These are phyloP conservation scores for Orchesellides sinensis DNA, from an alignment of 2,888 invertebrate genomes.

Conservation along the genomic window DNA sequence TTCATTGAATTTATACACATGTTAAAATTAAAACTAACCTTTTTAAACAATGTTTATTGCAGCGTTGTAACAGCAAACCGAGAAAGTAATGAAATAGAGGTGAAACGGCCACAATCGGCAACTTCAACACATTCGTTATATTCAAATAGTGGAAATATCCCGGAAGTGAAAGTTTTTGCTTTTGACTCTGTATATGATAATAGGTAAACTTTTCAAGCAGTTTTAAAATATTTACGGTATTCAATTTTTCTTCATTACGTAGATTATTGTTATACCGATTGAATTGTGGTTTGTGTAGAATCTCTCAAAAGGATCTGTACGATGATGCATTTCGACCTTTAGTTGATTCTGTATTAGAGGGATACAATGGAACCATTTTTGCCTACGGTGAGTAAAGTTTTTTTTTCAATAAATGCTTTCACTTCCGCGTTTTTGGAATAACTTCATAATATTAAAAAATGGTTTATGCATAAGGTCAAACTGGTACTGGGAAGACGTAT, in stretches of 20 bases:
- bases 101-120: conserved; percentile 85
- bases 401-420: neutral
- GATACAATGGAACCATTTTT: conserved; percentile 99
- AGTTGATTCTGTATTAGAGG: conserved; percentile 96
- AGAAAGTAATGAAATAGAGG: conserved; percentile 92
- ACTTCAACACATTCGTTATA: conserved; percentile 56
- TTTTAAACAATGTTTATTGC: conserved; percentile 66
- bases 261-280: neutral
- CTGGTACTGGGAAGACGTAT: conserved; percentile 92
- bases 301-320: conserved; percentile 94
- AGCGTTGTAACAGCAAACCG: conserved; percentile 89
- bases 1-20: neutral
- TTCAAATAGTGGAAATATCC: conserved; percentile 58
- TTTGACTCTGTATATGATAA: conserved; percentile 98
- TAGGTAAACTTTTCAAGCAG: conserved; percentile 79
- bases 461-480: conserved; percentile 81
- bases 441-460: neutral
- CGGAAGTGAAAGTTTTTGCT: conserved; percentile 88
- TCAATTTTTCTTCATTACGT: neutral
- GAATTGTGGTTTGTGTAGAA: conserved; percentile 80
- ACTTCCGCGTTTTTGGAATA: no score
- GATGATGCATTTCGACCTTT: conserved; percentile 97
- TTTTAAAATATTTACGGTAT: neutral
- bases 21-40: neutral
- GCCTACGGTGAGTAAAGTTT: conserved; percentile 86